Evolutionary conservation across 2,797 vertebrate genomes (phyloP).

Genomic region (Carcharodon carcharias): DNA sequence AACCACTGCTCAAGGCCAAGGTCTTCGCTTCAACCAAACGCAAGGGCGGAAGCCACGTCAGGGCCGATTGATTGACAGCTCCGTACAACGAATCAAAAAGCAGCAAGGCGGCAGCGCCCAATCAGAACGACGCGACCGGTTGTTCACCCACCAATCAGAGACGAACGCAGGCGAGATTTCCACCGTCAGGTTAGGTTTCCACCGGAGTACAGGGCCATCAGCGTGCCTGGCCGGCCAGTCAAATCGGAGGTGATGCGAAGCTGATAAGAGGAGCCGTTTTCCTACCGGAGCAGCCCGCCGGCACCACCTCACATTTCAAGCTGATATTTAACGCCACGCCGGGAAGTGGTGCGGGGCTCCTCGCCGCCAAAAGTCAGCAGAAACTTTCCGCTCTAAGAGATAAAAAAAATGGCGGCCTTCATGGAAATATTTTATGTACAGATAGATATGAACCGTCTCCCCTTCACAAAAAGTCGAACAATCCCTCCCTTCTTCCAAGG

Average conservation of each 20-base stretch:
- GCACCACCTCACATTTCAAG: neutral
- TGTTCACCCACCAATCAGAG: neutral
- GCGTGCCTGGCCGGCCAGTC: neutral
- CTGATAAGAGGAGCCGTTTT: neutral
- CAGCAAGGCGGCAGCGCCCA: fast-evolving
- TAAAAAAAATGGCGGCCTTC: neutral
- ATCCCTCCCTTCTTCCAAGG: neutral
- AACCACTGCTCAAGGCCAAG: neutral
- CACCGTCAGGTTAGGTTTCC: neutral
- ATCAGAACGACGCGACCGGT: neutral
- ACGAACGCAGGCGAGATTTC: neutral
- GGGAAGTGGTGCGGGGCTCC: neutral
- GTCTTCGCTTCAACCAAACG: neutral
- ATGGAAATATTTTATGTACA: neutral
- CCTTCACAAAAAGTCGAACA: neutral
- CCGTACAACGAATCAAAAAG: neutral
- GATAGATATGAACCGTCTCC: neutral
- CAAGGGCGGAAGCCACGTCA: neutral
- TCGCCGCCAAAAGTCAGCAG: neutral
- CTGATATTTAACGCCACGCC: neutral
- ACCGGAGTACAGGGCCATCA: neutral
- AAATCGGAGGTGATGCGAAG: neutral
- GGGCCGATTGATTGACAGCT: neutral
- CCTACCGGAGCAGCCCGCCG: neutral
- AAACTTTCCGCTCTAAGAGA: neutral